Evolutionary conservation across 1,140 invertebrate genomes (phyloP).

Genomic region (Conus betulinus): DNA sequence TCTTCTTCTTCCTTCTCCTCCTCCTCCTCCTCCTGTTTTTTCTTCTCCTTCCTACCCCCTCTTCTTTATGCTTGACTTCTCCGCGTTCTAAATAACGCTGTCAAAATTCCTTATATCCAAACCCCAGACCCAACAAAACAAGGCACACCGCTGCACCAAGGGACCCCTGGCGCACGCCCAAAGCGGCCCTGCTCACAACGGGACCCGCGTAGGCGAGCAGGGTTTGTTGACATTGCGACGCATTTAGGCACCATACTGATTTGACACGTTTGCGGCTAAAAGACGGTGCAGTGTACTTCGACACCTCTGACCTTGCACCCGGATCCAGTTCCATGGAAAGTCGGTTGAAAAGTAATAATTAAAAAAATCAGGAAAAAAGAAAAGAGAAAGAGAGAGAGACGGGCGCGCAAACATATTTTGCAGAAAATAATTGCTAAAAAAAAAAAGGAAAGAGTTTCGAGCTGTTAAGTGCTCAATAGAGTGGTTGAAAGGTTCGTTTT

Average conservation of each 20-base stretch:
- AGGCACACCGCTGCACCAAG: no score
- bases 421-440: no score
- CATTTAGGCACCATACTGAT: no score
- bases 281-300: no score
- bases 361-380: conserved; percentile 7
- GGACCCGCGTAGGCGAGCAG: no score
- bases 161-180: no score
- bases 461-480: not conserved
- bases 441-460: not conserved
- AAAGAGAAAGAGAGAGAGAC: conserved; percentile 12
- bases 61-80: not conserved
- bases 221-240: no score
- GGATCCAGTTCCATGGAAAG: not conserved
- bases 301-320: not conserved
- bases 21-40: not conserved
- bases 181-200: no score
- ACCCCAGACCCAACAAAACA: no score
- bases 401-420: not conserved
- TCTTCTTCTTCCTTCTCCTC: not conserved
- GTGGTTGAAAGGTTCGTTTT: not conserved
- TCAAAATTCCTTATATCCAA: no score
- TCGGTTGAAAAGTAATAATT: not conserved
- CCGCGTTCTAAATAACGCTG: not conserved
- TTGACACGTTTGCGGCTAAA: no score
- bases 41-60: no score